These are phyloP conservation scores for Nothura maculosa DNA, from an alignment of 2,797 vertebrate genomes.

Conservation along the genomic window DNA sequence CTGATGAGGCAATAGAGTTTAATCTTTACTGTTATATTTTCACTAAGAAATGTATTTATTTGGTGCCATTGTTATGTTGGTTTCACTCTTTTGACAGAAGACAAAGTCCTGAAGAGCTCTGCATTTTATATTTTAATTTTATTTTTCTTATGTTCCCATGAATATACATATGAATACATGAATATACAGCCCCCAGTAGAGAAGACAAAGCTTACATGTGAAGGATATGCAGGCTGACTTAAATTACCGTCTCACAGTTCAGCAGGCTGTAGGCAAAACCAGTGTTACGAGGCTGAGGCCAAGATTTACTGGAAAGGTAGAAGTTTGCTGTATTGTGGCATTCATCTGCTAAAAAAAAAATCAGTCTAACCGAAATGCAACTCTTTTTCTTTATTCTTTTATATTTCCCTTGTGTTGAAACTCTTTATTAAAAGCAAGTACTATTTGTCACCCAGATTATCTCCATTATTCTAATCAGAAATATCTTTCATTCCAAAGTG, in stretches of 20 bases:
- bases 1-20: not conserved
- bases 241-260: not conserved
- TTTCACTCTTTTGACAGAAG: not conserved
- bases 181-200: not conserved
- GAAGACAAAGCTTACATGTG: not conserved
- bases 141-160: not conserved
- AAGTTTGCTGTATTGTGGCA: not conserved
- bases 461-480: not conserved
- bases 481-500: not conserved
- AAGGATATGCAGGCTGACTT: not conserved
- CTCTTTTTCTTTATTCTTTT: not conserved
- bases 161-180: not conserved
- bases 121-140: not conserved
- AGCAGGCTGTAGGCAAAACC: not conserved
- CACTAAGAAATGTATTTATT: not conserved
- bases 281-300: not conserved
- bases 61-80: not conserved
- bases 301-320: not conserved
- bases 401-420: not conserved
- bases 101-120: not conserved
- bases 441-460: accelerated
- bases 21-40: too few species aligned
- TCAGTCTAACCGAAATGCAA: not conserved
- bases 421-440: not conserved
- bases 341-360: not conserved